phyloP scores from a whole-genome alignment of 92 coral and sea anemone genomes.

The Siderastrea radians region DNA sequence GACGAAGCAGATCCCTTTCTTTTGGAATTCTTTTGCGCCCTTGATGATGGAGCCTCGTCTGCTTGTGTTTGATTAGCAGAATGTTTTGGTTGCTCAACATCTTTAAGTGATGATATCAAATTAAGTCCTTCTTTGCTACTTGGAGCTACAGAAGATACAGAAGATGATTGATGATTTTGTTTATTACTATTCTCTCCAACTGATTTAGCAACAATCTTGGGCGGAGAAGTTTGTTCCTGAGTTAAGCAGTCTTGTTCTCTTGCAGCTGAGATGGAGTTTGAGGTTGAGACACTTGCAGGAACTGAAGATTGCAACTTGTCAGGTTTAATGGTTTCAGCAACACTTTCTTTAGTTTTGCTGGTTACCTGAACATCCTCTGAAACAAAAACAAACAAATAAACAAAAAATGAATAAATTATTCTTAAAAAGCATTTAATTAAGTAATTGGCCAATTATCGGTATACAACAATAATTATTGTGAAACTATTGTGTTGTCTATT shows the following conservation, averaged over 20 bases:
- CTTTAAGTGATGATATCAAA: neutral
- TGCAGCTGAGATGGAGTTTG: neutral
- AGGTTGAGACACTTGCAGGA: neutral
- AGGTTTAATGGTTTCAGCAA: neutral
- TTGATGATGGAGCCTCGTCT: neutral
- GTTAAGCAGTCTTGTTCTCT: neutral
- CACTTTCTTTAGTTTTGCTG: neutral
- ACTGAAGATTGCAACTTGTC: conserved; percentile 1
- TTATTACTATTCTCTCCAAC: neutral
- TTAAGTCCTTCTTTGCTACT: conserved; percentile 18
- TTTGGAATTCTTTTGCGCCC: neutral
- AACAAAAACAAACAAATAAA: neutral
- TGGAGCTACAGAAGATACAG: neutral
- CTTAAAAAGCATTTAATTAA: too few relatives aligned
- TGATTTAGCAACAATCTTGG: neutral
- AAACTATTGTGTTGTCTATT: too few relatives aligned
- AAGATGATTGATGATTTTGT: neutral
- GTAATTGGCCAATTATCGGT: too few relatives aligned
- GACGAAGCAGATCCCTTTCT: conserved; percentile 30
- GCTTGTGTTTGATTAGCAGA: neutral
- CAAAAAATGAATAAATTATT: neutral
- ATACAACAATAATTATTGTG: too few relatives aligned
- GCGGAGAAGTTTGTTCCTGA: neutral
- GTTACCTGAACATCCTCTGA: neutral
- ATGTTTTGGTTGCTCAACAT: neutral